These are phyloP conservation scores for Hylyphantes graminicola DNA, from an alignment of 1,140 invertebrate genomes.

Conservation along the genomic window DNA sequence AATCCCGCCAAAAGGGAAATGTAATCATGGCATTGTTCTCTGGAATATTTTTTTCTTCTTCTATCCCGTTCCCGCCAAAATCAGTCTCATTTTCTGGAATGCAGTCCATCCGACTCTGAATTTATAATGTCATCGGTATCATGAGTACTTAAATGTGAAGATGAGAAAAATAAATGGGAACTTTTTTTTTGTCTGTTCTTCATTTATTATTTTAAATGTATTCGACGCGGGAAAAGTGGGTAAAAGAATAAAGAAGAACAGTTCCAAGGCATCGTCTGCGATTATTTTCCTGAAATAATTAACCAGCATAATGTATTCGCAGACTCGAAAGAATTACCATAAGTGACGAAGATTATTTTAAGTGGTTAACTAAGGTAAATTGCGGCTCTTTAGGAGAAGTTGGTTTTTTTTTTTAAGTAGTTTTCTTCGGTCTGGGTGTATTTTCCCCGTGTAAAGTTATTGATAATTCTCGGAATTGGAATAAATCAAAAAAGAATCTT, in stretches of 20 bases:
- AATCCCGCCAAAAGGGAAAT: background rate
- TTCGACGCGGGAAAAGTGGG: background rate
- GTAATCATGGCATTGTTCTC: slow-evolving; percentile 33
- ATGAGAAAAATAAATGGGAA: background rate
- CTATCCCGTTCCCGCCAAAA: background rate
- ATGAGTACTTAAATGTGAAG: background rate
- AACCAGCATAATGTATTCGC: slow-evolving; percentile 52
- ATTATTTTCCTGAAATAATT: slow-evolving; percentile 51
- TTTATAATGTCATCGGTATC: slow-evolving; percentile 37
- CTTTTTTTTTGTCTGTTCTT: too few species aligned
- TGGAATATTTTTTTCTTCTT: background rate
- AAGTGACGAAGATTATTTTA: slow-evolving; percentile 57
- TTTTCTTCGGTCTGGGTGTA: background rate
- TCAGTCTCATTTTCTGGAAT: background rate
- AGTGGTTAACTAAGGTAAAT: slow-evolving; percentile 51
- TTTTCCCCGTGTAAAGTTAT: background rate
- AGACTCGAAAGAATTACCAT: slow-evolving; percentile 43
- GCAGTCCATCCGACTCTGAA: background rate
- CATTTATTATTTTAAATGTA: too few species aligned
- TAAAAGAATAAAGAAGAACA: background rate
- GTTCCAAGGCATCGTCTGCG: slow-evolving; percentile 8
- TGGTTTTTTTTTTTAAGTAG: slow-evolving; percentile 16
- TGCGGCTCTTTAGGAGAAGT: slow-evolving; percentile 25
- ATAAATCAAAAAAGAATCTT: slow-evolving; percentile 25
- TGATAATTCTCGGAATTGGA: background rate